Percentiles rank a stretch among this genome's conserved stretches.
These are phyloP conservation scores for Eudasyphora cyanicolor DNA, from an alignment of 2,888 invertebrate species.

Conservation along the genomic window DNA sequence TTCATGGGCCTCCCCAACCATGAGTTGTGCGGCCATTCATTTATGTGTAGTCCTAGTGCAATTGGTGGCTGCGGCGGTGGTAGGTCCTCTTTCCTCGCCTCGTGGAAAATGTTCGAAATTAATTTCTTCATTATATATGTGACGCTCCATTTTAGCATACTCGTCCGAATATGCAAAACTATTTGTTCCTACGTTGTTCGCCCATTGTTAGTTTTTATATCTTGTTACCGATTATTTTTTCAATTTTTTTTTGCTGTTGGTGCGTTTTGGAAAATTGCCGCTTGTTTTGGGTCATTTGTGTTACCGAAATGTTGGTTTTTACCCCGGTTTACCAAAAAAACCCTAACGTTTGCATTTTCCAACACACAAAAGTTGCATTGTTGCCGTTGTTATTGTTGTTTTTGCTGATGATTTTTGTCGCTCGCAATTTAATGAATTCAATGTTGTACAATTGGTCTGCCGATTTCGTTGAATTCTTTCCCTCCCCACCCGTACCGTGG, in stretches of 20 bases:
- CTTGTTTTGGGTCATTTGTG: slow-evolving; percentile 66
- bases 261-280: slow-evolving; percentile 53
- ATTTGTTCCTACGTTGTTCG: not conserved
- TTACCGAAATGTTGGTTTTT: slow-evolving; percentile 65
- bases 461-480: not conserved
- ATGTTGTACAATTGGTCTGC: slow-evolving; percentile 37
- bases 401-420: slow-evolving; percentile 25
- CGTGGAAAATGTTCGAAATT: not conserved
- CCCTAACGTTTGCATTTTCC: slow-evolving; percentile 54
- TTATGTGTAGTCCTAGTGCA: not conserved
- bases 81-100: slow-evolving; percentile 35
- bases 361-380: slow-evolving; percentile 19
- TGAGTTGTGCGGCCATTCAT: not conserved
- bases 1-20: too few species aligned
- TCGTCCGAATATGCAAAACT: not conserved
- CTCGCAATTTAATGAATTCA: slow-evolving; percentile 45
- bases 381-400: slow-evolving; percentile 17
- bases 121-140: slow-evolving; percentile 60
- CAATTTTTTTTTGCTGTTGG: slow-evolving; percentile 14
- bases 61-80: not conserved
- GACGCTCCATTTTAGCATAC: slow-evolving; percentile 50
- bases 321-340: slow-evolving; percentile 63
- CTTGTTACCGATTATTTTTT: not conserved
- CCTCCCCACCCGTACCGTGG: too few species aligned
- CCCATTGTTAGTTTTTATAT: not conserved